A percentile compares a stretch with the other conserved stretches of the same genome.
These are phyloP conservation scores for Epinotia demarniana DNA, from an alignment of 2,888 invertebrate genomes.

Conservation along the genomic window DNA sequence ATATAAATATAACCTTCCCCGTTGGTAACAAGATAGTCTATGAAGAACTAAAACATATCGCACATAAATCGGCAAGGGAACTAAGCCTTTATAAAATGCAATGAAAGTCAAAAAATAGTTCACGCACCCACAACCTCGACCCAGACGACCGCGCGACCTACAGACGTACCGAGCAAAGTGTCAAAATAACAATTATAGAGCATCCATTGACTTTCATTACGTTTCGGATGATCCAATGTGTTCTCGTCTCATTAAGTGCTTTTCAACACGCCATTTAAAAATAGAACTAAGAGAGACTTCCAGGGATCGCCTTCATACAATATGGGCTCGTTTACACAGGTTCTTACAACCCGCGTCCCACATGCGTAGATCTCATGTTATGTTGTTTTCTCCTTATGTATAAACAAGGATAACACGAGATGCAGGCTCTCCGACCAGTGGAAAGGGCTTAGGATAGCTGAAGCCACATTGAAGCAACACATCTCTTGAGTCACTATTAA, in stretches of 20 bases:
- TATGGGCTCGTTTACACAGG: too few relatives aligned
- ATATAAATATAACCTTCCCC: neutral
- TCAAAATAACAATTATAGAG: conserved; percentile 54
- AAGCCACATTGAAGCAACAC: too few relatives aligned
- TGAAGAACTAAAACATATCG: neutral
- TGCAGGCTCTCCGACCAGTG: too few relatives aligned
- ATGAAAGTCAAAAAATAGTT: conserved; percentile 19
- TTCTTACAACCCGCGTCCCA: too few relatives aligned
- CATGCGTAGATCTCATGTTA: too few relatives aligned
- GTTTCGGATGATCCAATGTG: conserved; percentile 21
- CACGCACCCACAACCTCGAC: conserved; percentile 45
- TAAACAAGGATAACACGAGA: too few relatives aligned
- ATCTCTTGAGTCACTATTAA: too few relatives aligned
- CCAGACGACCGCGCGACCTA: conserved; percentile 62
- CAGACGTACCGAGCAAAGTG: conserved; percentile 70
- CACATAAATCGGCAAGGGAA: neutral
- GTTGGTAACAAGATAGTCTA: neutral
- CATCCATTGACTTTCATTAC: conserved; percentile 41
- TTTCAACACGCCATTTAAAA: neutral
- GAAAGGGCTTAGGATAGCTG: too few relatives aligned
- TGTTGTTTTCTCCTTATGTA: too few relatives aligned
- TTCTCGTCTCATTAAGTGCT: conserved; percentile 6
- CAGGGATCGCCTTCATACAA: too few relatives aligned
- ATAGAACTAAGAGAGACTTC: neutral
- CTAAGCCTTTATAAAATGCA: neutral